Evolutionary conservation across 2,113 vertebrate genomes (phyloP).

Genomic region (Ceratotherium simum): DNA sequence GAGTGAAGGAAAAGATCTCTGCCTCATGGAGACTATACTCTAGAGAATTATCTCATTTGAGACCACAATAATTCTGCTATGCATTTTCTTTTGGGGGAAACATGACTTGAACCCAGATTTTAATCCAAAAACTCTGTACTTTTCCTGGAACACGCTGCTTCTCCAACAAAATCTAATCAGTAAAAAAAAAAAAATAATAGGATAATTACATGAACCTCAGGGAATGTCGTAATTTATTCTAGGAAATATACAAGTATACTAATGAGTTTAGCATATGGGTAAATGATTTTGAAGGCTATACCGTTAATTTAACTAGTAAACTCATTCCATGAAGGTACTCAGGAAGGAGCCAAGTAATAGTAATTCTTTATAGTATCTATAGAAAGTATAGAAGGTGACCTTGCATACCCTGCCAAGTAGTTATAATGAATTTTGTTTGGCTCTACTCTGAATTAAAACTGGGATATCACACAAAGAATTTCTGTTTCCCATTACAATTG

Average conservation of each 20-base stretch:
- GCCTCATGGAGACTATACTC: neutral
- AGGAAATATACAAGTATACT: neutral
- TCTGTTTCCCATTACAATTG: conserved; percentile 45
- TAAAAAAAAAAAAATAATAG: neutral
- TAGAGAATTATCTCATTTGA: neutral
- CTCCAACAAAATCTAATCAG: neutral
- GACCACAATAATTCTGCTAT: neutral
- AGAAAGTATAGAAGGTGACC: conserved; percentile 42
- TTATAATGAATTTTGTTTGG: conserved; percentile 60
- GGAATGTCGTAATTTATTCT: neutral
- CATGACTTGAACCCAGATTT: neutral
- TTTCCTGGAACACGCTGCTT: neutral
- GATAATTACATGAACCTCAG: neutral
- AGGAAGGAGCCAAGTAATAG: neutral
- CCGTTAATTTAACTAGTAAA: neutral
- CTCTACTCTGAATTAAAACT: neutral
- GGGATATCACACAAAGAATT: neutral
- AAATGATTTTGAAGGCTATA: neutral
- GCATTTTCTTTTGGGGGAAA: neutral
- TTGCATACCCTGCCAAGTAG: neutral
- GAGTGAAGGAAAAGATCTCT: neutral
- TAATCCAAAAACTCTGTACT: neutral
- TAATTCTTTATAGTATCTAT: neutral
- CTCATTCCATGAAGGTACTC: neutral
- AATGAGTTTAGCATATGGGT: neutral